phyloP scores from a whole-genome alignment of 2,797 vertebrate genomes.

The Diglossa cyanea region DNA sequence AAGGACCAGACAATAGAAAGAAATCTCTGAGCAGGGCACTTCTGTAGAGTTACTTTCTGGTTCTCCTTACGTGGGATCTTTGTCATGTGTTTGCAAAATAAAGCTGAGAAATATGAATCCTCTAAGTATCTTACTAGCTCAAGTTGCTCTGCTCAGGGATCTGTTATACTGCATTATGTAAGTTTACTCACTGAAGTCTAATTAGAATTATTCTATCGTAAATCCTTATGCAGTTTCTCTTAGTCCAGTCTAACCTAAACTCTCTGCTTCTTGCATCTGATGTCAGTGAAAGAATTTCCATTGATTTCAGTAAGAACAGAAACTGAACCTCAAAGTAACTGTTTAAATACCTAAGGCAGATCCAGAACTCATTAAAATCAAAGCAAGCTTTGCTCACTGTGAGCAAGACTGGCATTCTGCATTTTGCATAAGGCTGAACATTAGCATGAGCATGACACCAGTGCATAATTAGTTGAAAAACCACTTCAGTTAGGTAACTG shows the following conservation, averaged over 20 bases:
- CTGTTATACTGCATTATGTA: neutral
- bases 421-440: neutral
- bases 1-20: neutral
- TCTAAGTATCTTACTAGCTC: neutral
- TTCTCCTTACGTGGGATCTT: neutral
- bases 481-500: neutral
- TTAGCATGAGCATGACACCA: neutral
- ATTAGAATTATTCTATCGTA: neutral
- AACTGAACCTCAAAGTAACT: neutral
- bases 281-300: neutral
- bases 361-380: neutral
- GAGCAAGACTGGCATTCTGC: neutral
- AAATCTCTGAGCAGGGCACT: neutral
- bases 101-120: neutral
- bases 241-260: neutral
- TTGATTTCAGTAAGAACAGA: neutral
- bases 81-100: neutral
- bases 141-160: neutral
- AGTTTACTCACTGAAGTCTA: neutral
- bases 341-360: neutral
- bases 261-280: neutral
- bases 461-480: constrained; percentile 10
- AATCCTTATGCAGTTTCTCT: neutral
- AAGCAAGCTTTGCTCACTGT: neutral
- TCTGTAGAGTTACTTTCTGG: neutral